Base-by-base conservation (phyloP, 2,797 vertebrate genomes). In the Cyclura pinguis region DNA sequence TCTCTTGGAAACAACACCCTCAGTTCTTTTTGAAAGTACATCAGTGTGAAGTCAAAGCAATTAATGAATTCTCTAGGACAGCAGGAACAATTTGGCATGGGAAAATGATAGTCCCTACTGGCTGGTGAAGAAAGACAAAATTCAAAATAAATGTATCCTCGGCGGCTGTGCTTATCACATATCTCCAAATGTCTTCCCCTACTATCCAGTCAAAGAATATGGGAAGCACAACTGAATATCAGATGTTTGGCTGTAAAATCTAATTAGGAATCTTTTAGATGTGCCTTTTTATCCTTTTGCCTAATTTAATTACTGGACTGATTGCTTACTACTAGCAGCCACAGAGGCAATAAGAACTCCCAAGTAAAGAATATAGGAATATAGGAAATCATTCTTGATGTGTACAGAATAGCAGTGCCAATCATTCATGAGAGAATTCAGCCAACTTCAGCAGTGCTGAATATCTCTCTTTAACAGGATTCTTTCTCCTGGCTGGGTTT, bases 221-320 rank as follows among this genome's bases (percentile, higher is more conserved):
- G 83, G 14, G 47, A 69, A 90, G 73, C 47, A 81, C 10, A 88
- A 85, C 84, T 85, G 86, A 90, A 89, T 18, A 47, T 81, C 92
- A 91, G 10, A 89, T 82, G 74, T 88, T 81, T 50, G 1, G 83
- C n/a, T 67, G 72, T 38, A 87, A 91, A 92, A 80, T 10, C 57
- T 88, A 62, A 87, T 88, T 50, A 89, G 27, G 14, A 50, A 42
- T 32, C 55, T 55, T 55, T 35, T 24, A 81, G 81, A 32, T 82
- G 42, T 77, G 35, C 69, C 18, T 76, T 29, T 81, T 88, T 16
- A 22, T 29, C 29, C 42, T 87, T 32, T 84, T 85, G 22, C 88
- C 88, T 74, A 84, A 87, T 59, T 29, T 82, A 89, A 57, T 73
- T 73, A 22, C 14, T 13, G 88, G 59, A 57, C 9, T 50, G 47